These are phyloP conservation scores for Menidia beryllina DNA, from an alignment of 2,113 vertebrate species.

Conservation along the genomic window DNA sequence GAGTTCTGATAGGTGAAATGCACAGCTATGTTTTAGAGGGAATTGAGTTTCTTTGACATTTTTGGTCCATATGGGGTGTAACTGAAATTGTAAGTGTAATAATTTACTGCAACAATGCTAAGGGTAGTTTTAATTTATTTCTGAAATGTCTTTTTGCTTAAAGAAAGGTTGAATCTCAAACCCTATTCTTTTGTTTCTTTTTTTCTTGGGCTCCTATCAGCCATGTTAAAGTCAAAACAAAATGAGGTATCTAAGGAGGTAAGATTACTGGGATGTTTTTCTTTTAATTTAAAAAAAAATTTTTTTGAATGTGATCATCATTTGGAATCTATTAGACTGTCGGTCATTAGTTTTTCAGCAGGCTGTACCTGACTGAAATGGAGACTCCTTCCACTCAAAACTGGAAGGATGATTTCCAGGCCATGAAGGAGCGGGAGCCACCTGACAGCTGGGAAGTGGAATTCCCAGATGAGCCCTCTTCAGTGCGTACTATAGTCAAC, in stretches of 20 bases:
- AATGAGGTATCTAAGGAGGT: conserved; percentile 88
- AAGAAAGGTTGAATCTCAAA: no score
- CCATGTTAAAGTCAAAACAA: conserved; percentile 70
- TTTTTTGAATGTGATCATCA: neutral
- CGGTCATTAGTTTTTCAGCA: conserved; percentile 87
- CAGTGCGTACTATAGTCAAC: conserved; percentile 51
- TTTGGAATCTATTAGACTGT: conserved; percentile 26
- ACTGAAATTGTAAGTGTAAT: no score
- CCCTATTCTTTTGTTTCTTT: neutral
- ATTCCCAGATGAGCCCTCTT: conserved; percentile 46
- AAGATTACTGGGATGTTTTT: conserved; percentile 31
- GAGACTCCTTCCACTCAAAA: conserved; percentile 59
- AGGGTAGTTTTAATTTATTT: no score
- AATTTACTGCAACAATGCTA: no score
- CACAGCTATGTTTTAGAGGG: no score
- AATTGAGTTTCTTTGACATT: no score
- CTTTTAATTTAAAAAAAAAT: neutral
- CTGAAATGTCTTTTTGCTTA: no score
- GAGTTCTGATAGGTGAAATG: no score
- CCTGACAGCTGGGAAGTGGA: conserved; percentile 89
- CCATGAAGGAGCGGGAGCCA: conserved; percentile 82
- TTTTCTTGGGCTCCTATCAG: conserved; percentile 58
- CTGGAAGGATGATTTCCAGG: conserved; percentile 84
- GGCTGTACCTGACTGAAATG: conserved; percentile 82
- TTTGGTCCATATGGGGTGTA: no score